Base-by-base conservation (phyloP, 2,113 vertebrate species). In the Budorcas taxicolor region DNA sequence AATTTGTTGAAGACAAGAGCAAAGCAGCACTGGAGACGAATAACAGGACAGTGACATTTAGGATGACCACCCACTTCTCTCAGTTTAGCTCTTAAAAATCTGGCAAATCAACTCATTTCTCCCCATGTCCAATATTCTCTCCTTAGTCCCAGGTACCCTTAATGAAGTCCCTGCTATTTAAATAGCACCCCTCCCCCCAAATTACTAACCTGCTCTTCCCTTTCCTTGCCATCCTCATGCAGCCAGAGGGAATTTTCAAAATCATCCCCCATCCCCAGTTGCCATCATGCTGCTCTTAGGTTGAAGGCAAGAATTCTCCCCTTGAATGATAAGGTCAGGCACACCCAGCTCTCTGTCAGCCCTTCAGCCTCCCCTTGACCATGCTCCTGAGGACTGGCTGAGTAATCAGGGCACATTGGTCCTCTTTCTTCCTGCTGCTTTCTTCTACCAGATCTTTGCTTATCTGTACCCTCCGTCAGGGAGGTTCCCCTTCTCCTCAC, bases 261-360 rank as follows among this genome's bases (percentile, higher is more conserved):
- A 40, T 25, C 31, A 62, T 3, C 5, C 1, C 1, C 21, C 3
- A 43, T 7, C 16, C 23, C 7, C 3, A 90, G 15, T 12, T 31
- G 15, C 21, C 33, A 12, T n/a, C 31, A 12, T 21, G 17, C 9
- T 36, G 60, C 45, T 55, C 27, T 45, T 50, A 33, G n/a, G 12
- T 53, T 60, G 43, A 78, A 89, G 47, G 33, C 25, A 45, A 17
- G 74, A 15, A 17, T n/a, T n/a, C 5, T 43, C 23, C n/a, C 1
- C 17, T 47, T 52, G 6, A 6, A 10, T 85, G 50, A 14, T 13
- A 40, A 52, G 16, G 58, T 45, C 52, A 47, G 25, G 3, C 2
- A 11, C 2, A 3, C 6, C 15, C 19, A 31, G 9, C 23, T 81
- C 58, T 93, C 29, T 19, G 6, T 17, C 27, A 2, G 1, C 1